Evolutionary conservation across 2,797 vertebrate genomes (phyloP).

Genomic region (Chiroxiphia lanceolata): DNA sequence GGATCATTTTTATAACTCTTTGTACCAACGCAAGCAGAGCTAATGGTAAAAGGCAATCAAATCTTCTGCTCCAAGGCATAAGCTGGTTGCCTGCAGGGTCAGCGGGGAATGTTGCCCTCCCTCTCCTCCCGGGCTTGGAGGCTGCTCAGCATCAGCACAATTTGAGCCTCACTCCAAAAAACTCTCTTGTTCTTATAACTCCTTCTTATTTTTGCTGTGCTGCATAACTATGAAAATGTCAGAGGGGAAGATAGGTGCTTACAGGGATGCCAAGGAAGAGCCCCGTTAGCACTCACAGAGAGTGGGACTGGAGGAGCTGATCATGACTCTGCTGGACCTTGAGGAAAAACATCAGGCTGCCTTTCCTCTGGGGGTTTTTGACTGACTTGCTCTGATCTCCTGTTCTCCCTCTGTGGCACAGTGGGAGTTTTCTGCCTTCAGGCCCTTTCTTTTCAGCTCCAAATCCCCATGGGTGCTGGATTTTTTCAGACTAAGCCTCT

Average conservation of each 20-base stretch:
- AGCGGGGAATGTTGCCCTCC: neutral
- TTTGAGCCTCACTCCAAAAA: neutral
- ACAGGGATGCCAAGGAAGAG: neutral
- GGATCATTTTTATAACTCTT: constrained; percentile 34
- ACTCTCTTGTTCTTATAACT: neutral
- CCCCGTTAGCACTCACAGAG: rapidly evolving
- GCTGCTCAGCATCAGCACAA: neutral
- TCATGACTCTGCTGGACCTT: neutral
- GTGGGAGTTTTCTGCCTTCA: neutral
- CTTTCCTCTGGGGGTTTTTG: neutral
- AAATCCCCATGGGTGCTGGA: neutral
- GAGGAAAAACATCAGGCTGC: neutral
- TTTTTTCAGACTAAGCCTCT: neutral
- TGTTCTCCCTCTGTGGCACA: neutral
- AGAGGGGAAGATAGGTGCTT: neutral
- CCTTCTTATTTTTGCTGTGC: neutral
- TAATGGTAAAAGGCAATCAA: constrained; percentile 56
- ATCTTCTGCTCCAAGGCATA: constrained; percentile 49
- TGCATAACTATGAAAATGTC: neutral
- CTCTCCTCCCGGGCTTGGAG: neutral
- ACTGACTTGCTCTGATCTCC: neutral
- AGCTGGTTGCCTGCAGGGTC: constrained; percentile 17
- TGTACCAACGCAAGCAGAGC: constrained; percentile 13
- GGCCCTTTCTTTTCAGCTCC: neutral
- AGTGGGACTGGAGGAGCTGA: neutral